phyloP scores from a whole-genome alignment of 2,888 invertebrate genomes.

The Zelleria hepariella region DNA sequence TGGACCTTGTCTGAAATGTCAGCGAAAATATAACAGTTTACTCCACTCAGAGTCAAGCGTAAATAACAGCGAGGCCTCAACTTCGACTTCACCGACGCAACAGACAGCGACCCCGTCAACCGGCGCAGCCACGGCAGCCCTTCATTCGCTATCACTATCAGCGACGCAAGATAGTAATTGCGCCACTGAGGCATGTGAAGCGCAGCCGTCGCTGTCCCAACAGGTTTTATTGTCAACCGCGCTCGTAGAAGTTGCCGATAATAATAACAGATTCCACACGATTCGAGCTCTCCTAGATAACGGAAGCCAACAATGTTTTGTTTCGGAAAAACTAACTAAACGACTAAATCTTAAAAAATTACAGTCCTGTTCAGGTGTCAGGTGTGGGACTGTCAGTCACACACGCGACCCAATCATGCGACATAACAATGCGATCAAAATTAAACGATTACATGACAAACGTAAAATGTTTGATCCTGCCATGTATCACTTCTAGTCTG shows the following conservation, averaged over 20 bases:
- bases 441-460: constrained; percentile 10
- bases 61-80: not conserved
- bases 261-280: constrained; percentile 12
- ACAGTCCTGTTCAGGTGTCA: constrained; percentile 10
- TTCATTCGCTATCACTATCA: too few relatives aligned
- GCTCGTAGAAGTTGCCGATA: constrained; percentile 13
- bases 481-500: constrained; percentile 8
- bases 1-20: constrained; percentile 17
- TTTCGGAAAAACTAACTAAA: not conserved
- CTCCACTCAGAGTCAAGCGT: not conserved
- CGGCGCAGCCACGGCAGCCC: too few relatives aligned
- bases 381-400: constrained; percentile 15
- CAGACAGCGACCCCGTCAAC: constrained; percentile 3
- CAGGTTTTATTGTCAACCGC: constrained; percentile 18
- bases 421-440: constrained; percentile 11
- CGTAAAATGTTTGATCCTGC: constrained; percentile 13
- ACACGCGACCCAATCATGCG: constrained; percentile 13
- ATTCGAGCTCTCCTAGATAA: constrained; percentile 15
- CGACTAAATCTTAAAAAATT: constrained; percentile 7
- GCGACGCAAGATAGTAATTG: too few relatives aligned
- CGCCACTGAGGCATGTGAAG: too few relatives aligned
- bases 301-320: constrained; percentile 12
- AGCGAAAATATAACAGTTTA: constrained; percentile 6
- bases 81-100: not conserved
- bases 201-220: too few relatives aligned